A percentile compares a stretch with the other conserved stretches of the same genome.
Conservation (phyloP, 2,888 invertebrate species). For the Drosophila prostipennis region DNA sequence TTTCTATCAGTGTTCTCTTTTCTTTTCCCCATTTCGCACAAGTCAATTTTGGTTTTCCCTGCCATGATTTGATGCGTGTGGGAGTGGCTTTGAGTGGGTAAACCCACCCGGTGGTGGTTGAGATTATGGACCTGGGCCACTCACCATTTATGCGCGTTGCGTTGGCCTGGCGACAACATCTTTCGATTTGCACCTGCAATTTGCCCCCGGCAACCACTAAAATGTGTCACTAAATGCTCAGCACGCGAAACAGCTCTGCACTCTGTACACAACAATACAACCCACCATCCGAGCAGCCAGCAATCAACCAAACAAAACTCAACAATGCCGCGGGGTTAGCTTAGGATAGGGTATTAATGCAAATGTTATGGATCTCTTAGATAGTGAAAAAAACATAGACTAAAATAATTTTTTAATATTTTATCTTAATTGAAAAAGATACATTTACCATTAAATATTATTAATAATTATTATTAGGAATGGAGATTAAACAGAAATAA, state of each 20-base stretch:
- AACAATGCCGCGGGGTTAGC: slow-evolving; percentile 35
- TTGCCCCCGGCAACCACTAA: slow-evolving; percentile 44
- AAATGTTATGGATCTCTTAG: neutral
- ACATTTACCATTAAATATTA: too few relatives aligned
- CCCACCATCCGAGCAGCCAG: slow-evolving; percentile 14
- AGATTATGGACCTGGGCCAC: slow-evolving; percentile 29
- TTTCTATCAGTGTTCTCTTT: slow-evolving; percentile 6
- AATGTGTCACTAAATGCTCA: slow-evolving; percentile 66
- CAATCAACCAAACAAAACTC: slow-evolving; percentile 41
- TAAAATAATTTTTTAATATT: too few relatives aligned
- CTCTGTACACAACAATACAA: slow-evolving; percentile 9
- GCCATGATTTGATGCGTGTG: slow-evolving; percentile 60
- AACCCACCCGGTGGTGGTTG: slow-evolving; percentile 24
- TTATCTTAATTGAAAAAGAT: too few relatives aligned
- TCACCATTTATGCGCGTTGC: slow-evolving; percentile 12
- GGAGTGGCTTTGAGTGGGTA: slow-evolving; percentile 4
- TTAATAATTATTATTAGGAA: too few relatives aligned
- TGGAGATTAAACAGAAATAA: too few relatives aligned
- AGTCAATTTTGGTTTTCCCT: slow-evolving; percentile 69
- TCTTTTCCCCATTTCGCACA: slow-evolving; percentile 28
- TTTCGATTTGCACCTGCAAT: slow-evolving; percentile 72
- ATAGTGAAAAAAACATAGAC: neutral
- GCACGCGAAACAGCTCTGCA: slow-evolving; percentile 32
- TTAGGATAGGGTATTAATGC: slow-evolving; percentile 16
- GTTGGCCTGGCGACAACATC: slow-evolving; percentile 56